A percentile compares a stretch with the other conserved stretches of the same genome.
phyloP scores from a whole-genome alignment of 2,888 invertebrate genomes.

The Acanthoscelides obtectus region DNA sequence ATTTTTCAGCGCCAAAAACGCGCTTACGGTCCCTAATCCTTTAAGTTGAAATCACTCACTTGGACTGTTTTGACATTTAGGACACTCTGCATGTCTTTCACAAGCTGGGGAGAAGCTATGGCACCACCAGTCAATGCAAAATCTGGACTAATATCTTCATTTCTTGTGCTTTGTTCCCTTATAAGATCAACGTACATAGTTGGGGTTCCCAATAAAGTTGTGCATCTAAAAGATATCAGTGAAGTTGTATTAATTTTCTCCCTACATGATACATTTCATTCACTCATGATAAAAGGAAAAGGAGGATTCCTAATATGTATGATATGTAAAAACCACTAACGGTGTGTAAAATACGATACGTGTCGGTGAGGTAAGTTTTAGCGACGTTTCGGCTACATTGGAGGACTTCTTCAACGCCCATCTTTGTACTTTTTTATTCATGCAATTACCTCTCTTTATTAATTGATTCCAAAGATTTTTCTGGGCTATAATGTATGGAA shows the following conservation, averaged over 20 bases:
- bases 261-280: too few relatives aligned
- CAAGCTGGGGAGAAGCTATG: slow-evolving; percentile 60
- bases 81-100: slow-evolving; percentile 49
- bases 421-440: too few relatives aligned
- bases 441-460: slow-evolving; percentile 61
- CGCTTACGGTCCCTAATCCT: too few relatives aligned
- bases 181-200: slow-evolving; percentile 82
- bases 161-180: slow-evolving; percentile 48
- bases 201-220: slow-evolving; percentile 71
- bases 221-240: slow-evolving; percentile 54
- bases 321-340: too few relatives aligned
- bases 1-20: too few relatives aligned
- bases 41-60: slow-evolving; percentile 43
- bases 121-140: slow-evolving; percentile 70
- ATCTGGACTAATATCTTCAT: slow-evolving; percentile 49
- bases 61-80: slow-evolving; percentile 50
- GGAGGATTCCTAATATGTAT: too few relatives aligned
- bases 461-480: slow-evolving; percentile 59
- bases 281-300: too few relatives aligned
- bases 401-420: too few relatives aligned
- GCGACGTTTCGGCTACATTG: too few relatives aligned
- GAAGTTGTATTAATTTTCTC: too few relatives aligned
- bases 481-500: slow-evolving; percentile 56
- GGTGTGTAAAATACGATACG: too few relatives aligned
- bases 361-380: too few relatives aligned